A percentile compares a stretch with the other conserved stretches of the same genome.
These are phyloP conservation scores for Tachycineta bicolor DNA, from an alignment of 2,113 vertebrate species.

Conservation along the genomic window DNA sequence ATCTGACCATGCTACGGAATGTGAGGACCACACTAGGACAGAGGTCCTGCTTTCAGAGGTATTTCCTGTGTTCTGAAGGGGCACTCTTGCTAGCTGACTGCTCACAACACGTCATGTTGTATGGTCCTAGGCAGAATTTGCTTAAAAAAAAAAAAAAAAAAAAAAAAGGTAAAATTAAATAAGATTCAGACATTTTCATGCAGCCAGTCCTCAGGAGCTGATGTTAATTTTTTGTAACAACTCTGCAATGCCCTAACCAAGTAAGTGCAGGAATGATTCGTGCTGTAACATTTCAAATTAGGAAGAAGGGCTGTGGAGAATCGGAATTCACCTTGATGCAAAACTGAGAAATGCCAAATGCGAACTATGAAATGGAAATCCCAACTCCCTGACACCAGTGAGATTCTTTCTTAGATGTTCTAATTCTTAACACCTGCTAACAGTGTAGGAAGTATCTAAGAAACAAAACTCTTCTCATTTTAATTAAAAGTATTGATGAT, in stretches of 20 bases:
- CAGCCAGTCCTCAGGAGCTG: background rate
- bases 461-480: background rate
- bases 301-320: conserved; percentile 1
- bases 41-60: background rate
- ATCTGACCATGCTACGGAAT: background rate
- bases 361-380: conserved; percentile 14
- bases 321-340: background rate
- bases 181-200: background rate
- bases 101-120: background rate
- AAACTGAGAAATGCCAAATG: background rate
- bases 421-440: background rate
- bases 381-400: background rate
- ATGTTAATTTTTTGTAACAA: conserved; percentile 36
- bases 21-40: fast-evolving
- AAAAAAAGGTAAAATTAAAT: background rate
- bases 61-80: background rate
- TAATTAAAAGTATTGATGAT: background rate
- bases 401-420: background rate
- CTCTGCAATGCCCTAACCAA: background rate
- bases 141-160: background rate
- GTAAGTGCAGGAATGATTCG: background rate
- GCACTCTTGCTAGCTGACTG: background rate
- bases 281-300: conserved; percentile 2
- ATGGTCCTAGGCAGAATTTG: background rate
- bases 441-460: background rate